These are phyloP conservation scores for Leptoteleia sp. DNA, from an alignment of 1,140 invertebrate genomes.

Conservation along the genomic window DNA sequence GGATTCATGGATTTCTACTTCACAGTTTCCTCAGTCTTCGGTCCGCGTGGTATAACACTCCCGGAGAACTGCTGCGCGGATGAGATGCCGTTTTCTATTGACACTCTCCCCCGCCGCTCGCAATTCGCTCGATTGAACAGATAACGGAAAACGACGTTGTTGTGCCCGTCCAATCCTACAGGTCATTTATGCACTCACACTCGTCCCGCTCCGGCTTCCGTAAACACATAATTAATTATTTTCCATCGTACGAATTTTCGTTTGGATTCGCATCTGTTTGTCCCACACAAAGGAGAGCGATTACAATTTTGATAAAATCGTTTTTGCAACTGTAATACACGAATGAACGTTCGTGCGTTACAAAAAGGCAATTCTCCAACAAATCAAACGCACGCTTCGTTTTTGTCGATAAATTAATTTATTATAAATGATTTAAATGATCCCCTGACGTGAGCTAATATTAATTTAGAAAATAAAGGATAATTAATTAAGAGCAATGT, in stretches of 20 bases:
- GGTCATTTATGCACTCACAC: conserved; percentile 62
- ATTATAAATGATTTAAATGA: too few species aligned
- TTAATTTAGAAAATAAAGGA: too few species aligned
- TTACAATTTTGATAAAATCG: conserved; percentile 27
- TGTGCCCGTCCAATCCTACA: conserved; percentile 69
- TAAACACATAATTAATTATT: conserved; percentile 56
- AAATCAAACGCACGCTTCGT: too few species aligned
- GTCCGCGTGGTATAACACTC: conserved; percentile 43
- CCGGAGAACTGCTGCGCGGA: conserved; percentile 37
- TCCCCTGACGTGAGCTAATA: too few species aligned
- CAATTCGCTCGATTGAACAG: conserved; percentile 71
- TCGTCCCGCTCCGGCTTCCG: conserved; percentile 27
- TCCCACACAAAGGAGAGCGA: conserved; percentile 4
- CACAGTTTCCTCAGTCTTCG: conserved; percentile 67
- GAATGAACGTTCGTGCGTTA: too few species aligned
- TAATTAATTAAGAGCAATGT: too few species aligned
- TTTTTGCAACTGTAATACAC: too few species aligned
- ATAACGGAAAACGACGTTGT: conserved; percentile 76
- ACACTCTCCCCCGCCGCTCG: conserved; percentile 66
- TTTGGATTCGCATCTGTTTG: not conserved
- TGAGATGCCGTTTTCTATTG: conserved; percentile 68
- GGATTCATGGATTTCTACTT: conserved; percentile 70
- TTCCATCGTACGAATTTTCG: conserved; percentile 35
- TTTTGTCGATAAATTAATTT: too few species aligned
- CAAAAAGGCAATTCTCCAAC: too few species aligned